Evolutionary conservation across 2,797 vertebrate species (phyloP), one percentile per base, ranked within the genome.

Genomic region (Lindbergichthys nudifrons): DNA sequence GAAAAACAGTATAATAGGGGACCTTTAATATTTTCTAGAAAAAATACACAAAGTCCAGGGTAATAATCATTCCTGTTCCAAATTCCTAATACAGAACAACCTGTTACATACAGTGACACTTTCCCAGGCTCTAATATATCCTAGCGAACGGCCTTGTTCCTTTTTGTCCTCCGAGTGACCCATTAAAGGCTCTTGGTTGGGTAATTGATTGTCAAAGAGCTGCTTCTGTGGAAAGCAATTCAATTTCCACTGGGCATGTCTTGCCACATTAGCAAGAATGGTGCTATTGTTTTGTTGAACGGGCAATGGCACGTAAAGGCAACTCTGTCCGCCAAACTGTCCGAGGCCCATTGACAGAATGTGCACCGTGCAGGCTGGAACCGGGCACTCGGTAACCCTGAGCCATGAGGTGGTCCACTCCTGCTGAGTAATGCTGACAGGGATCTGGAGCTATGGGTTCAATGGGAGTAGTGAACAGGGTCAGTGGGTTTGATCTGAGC

Each of bases 141-240:
- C 69, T 57, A 66, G 45, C 9, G 4, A 43, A 75, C 16, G 0
- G 62, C 36, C 66, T 58, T 42, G 57, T 48, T 77, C 78, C 56
- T 45, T 15, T 68, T 51, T 5, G 75, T 75, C 87, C 88, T 86
- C 83, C 30, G 47, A 64, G 63, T 87, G 87, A 90, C 83, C 85
- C 80, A 63, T 62, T 56, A 84, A 80, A 61, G 43, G 48, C 47
- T 79, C 77, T 45, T 26, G 68, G 73, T 52, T 48, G 66, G 79
- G 51, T 89, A 89, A 91, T 78, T 85, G 84, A 81, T 90, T 19
- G 68, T 74, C 87, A 90, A 77, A 90, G 80, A 84, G 73, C 71
- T 51, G 75, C 76, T 77, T 92, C 81, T 89, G 86, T 87, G 82
- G 65, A 83, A 76, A 79, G 81, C 68, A 87, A 89, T 87, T 89